Evolutionary conservation across 2,888 invertebrate genomes (phyloP).

Genomic region (Nemoura dubitans): DNA sequence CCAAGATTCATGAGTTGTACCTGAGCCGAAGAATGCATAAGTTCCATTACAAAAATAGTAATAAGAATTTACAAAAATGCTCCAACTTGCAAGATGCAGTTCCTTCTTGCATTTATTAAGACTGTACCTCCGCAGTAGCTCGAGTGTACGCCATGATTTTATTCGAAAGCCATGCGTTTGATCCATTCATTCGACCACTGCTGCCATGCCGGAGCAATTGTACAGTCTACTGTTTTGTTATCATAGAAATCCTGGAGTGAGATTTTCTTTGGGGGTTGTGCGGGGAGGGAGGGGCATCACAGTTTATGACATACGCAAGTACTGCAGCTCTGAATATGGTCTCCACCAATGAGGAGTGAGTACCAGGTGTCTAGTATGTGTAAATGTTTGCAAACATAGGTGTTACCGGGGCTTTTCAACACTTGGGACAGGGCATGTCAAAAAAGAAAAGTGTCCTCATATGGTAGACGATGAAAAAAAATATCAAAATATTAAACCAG

Average conservation of each 20-base stretch:
- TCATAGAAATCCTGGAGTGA: constrained; percentile 43
- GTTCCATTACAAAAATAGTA: too few species aligned
- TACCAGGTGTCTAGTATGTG: constrained; percentile 45
- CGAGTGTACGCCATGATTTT: constrained; percentile 38
- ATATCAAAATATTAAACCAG: constrained; percentile 24
- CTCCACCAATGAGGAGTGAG: constrained; percentile 10
- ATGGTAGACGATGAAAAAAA: not conserved
- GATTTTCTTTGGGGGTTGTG: constrained; percentile 24
- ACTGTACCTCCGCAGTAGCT: not conserved
- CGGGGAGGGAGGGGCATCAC: constrained; percentile 36
- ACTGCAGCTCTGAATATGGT: constrained; percentile 16
- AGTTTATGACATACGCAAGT: not conserved
- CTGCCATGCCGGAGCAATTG: constrained; percentile 19
- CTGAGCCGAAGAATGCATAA: too few species aligned
- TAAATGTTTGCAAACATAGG: constrained; percentile 49
- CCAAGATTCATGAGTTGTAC: too few species aligned
- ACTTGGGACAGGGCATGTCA: not conserved
- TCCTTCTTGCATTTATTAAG: not conserved
- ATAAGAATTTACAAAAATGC: too few species aligned
- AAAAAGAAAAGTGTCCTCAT: not conserved
- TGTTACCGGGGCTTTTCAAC: constrained; percentile 38
- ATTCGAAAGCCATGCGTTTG: not conserved
- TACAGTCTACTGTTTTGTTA: constrained; percentile 21
- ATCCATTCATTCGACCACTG: constrained; percentile 24
- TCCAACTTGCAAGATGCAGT: too few species aligned